These are phyloP conservation scores for Meda fulgida DNA, from an alignment of 2,797 vertebrate species.

Conservation along the genomic window DNA sequence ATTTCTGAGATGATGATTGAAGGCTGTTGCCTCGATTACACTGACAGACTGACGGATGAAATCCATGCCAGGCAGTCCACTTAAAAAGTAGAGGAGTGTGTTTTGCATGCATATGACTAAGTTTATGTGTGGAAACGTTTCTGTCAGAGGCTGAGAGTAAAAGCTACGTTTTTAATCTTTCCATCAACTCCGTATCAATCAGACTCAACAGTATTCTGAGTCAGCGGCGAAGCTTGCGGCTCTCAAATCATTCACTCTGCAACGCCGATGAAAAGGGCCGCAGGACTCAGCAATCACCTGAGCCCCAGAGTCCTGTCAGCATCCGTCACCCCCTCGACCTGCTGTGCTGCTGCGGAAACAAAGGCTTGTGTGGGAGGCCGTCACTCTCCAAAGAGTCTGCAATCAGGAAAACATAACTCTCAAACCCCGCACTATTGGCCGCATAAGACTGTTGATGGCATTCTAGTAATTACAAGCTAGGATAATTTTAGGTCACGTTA, in stretches of 20 bases:
- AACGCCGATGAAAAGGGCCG: constrained; percentile 20
- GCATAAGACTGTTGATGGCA: constrained; percentile 4
- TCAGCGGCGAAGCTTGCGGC: not conserved
- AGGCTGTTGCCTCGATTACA: constrained; percentile 26
- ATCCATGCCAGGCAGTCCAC: constrained; percentile 12
- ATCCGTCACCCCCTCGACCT: constrained; percentile 44
- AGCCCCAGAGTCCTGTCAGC: constrained; percentile 41
- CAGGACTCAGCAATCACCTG: constrained; percentile 44
- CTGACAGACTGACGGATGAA: not conserved
- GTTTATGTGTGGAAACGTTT: constrained; percentile 5
- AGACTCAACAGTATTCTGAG: constrained; percentile 35
- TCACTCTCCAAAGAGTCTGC: constrained; percentile 39
- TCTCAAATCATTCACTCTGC: constrained; percentile 25
- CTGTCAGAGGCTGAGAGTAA: constrained; percentile 8
- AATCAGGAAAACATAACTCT: constrained; percentile 38
- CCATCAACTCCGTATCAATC: constrained; percentile 37
- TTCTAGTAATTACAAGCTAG: constrained; percentile 45
- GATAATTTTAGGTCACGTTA: constrained; percentile 36
- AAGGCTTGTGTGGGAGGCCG: constrained; percentile 35
- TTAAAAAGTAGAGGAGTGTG: constrained; percentile 20
- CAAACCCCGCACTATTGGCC: not conserved
- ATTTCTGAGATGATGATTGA: constrained; percentile 19
- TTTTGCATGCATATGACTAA: constrained; percentile 16
- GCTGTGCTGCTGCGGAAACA: constrained; percentile 41
- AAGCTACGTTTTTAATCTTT: constrained; percentile 39